A percentile compares a stretch with the other conserved stretches of the same genome.
Conservation (phyloP, 2,888 invertebrate genomes). For the Fragum fragum region DNA sequence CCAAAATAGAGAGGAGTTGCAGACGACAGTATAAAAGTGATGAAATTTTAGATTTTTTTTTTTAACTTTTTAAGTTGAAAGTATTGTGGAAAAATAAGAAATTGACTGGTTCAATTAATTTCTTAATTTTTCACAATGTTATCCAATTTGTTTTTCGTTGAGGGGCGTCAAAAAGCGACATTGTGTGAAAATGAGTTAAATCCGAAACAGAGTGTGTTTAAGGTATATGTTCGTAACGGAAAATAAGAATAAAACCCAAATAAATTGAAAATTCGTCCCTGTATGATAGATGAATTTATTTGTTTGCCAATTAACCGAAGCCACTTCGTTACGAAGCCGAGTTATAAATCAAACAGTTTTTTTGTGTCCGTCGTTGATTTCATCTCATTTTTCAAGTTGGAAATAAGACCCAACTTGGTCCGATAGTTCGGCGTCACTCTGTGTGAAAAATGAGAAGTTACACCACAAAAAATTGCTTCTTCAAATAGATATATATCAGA, state of each 20-base stretch:
- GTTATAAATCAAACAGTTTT: background rate
- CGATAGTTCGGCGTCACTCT: background rate
- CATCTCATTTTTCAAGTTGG: constrained; percentile 6
- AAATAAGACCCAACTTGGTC: constrained; percentile 3
- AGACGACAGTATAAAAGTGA: too few relatives aligned
- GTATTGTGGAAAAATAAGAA: too few relatives aligned
- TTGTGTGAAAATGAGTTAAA: too few relatives aligned
- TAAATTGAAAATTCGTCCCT: background rate
- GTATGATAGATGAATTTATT: background rate
- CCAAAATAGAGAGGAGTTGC: too few relatives aligned
- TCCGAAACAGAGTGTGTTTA: too few relatives aligned
- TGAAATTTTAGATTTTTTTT: too few relatives aligned
- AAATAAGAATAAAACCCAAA: background rate
- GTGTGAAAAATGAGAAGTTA: background rate
- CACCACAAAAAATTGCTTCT: background rate
- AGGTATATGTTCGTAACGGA: background rate
- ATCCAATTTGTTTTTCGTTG: too few relatives aligned
- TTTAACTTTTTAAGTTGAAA: too few relatives aligned
- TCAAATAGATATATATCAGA: too few relatives aligned
- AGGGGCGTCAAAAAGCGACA: too few relatives aligned
- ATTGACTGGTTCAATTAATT: too few relatives aligned
- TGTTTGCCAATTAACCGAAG: constrained; percentile 6
- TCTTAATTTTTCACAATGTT: too few relatives aligned
- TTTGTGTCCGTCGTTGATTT: background rate
- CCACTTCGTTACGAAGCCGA: background rate